Evolutionary conservation across 1,140 invertebrate species (phyloP).

Genomic region (Pseudomyrmex sp.): DNA sequence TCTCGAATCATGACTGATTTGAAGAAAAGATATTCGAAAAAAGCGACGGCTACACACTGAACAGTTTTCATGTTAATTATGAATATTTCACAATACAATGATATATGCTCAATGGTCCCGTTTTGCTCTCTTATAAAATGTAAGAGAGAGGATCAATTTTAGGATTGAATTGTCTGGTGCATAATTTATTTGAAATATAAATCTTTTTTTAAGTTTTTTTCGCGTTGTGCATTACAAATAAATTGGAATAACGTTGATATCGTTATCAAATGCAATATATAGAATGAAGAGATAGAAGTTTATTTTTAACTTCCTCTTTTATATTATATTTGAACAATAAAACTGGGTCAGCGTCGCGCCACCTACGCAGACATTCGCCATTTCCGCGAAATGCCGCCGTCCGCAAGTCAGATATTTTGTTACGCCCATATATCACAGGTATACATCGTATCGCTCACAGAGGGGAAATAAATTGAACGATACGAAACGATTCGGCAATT

Average conservation of each 20-base stretch:
- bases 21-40: no score
- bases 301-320: conserved; percentile 8
- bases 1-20: background rate
- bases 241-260: background rate
- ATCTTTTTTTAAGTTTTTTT: background rate
- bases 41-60: background rate
- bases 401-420: conserved; percentile 29
- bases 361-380: conserved; percentile 17
- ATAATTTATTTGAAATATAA: conserved; percentile 18
- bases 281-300: background rate
- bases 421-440: conserved; percentile 15
- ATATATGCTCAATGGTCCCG: no score
- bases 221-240: background rate
- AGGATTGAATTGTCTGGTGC: background rate
- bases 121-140: background rate
- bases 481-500: conserved; percentile 27
- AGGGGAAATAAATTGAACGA: conserved; percentile 36
- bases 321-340: conserved; percentile 38
- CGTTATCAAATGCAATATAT: background rate
- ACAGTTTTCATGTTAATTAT: background rate
- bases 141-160: background rate
- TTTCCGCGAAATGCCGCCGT: background rate
- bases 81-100: background rate
- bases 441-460: background rate
- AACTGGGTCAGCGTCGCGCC: conserved; percentile 18